Base-by-base conservation (phyloP, 2,797 vertebrate species). In the Apogon talboti region DNA sequence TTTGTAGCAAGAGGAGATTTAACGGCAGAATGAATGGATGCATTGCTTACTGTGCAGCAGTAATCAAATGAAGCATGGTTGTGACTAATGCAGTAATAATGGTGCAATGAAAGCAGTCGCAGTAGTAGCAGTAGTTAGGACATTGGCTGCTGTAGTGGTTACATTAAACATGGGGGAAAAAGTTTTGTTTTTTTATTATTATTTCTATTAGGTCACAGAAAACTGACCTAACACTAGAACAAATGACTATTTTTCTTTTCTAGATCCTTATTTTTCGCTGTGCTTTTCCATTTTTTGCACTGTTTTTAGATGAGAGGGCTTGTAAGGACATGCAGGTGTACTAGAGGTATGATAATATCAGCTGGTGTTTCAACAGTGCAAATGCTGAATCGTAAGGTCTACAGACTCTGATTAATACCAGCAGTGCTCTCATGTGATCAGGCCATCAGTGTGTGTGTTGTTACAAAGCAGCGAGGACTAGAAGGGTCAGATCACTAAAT, bases 361-460 rank as follows among this genome's bases (percentile, higher is more conserved):
- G 0, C 38, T 3, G 19, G 43, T 28, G 7, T 42, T 30, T 19
- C 2, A 7, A 18, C 30, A 14, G 11, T 11, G 15, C 30, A 71
- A 73, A 56, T 41, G 65, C 72, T 78, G 70, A 77, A 47, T 79
- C 1, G 2, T 67, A 16, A 76, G 66, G 54, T 78, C 47, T 18
- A 7, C 66, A 42, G 62, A 76, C 78, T 81, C n/a, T 75, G 71
- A 81, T 71, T 66, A 79, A 79, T 65, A 56, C 30, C 55, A 49
- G 48, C 53, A 13, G n/a, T 54, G 47, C 28, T 52, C 1, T 78
- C 69, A 54, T 58, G 66, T 78, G 71, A 68, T 52, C 37, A 12
- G 24, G 19, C 7, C n/a, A 33, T 65, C 11, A 1, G 40, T 51
- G 61, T 52, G 57, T 38, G 46, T 75, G 53, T 41, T 16, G 33